Evolutionary conservation across 2,888 invertebrate species (phyloP).

Genomic region (Acrobasis suavella): DNA sequence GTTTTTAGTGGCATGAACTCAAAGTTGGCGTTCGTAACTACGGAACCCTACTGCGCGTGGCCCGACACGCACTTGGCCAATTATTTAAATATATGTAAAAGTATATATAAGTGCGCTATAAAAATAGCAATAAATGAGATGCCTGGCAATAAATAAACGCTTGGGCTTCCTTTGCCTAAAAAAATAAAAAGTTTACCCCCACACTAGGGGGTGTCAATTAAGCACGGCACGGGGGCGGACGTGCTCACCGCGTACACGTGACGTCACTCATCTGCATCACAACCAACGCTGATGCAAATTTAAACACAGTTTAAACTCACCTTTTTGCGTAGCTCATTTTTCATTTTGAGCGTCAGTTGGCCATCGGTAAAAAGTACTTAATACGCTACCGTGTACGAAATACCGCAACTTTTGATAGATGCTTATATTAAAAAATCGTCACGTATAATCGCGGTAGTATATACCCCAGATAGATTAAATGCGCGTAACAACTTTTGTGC

Average conservation of each 20-base stretch:
- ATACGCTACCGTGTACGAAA: constrained; percentile 16
- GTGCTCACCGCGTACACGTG: constrained; percentile 50
- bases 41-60: too few relatives aligned
- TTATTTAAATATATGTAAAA: too few relatives aligned
- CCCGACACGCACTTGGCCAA: too few relatives aligned
- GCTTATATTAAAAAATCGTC: constrained; percentile 20
- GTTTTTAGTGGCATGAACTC: too few relatives aligned
- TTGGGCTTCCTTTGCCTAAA: constrained; percentile 17
- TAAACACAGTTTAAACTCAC: constrained; percentile 65
- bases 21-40: too few relatives aligned
- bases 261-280: constrained; percentile 76
- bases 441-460: constrained; percentile 16
- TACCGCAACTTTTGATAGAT: constrained; percentile 5
- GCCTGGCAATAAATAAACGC: neutral
- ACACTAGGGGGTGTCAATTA: constrained; percentile 53
- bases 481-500: constrained; percentile 52
- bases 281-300: constrained; percentile 64
- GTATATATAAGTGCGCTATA: neutral
- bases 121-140: neutral
- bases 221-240: constrained; percentile 29
- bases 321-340: constrained; percentile 57
- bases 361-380: constrained; percentile 28
- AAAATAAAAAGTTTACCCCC: constrained; percentile 25
- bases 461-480: constrained; percentile 57
- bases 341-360: constrained; percentile 51